Base-by-base conservation (phyloP, 2,113 vertebrate genomes). In the Lethenteron reissneri region DNA sequence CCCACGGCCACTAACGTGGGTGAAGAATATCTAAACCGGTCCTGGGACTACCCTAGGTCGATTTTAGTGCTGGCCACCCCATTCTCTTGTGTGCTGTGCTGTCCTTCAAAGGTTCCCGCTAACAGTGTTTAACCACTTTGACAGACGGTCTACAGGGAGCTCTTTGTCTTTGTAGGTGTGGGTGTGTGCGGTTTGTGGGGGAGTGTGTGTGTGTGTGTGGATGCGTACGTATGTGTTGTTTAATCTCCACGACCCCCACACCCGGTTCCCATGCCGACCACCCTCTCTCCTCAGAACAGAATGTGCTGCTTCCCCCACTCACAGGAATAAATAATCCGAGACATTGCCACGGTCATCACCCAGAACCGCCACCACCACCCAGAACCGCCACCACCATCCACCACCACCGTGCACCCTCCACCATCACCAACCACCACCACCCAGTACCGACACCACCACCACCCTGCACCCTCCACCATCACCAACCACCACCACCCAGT, bases 171-270 rank as follows among this genome's bases (percentile, higher is more conserved):
- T 64, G 60, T 64, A 19, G 14, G 60, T 64, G 60, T 64, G 60
- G 14, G 60, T 64, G 60, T 64, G 60, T 64, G 60, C 17, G 41
- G 6, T 41, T 5, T 41, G 41, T 5, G 41, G 41, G 41, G 41
- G 41, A 41, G 60, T 64, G 60, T 64, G 60, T 64, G 60, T 64
- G 60, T 64, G 60, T 64, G 60, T 64, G 60, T 64, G 60, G 14
- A 19, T 64, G 60, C 17, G 8, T 64, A 19, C 17, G 60, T 64
- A 19, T 15, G 17, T 64, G 14, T 7, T 19, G 60, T 14, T 14
- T 64, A 19, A 15, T 64, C 60, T 14, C 5, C 14, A 64, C 14
- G 17, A 8, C 17, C 60, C 14, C 14, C 60, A 15, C 8, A 7
- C 14, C 60, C 14, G 5, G 14, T 64, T 19, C 60, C 14, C 17